Base-by-base conservation (phyloP, 2,888 invertebrate species). In the Amorpha juglandis region DNA sequence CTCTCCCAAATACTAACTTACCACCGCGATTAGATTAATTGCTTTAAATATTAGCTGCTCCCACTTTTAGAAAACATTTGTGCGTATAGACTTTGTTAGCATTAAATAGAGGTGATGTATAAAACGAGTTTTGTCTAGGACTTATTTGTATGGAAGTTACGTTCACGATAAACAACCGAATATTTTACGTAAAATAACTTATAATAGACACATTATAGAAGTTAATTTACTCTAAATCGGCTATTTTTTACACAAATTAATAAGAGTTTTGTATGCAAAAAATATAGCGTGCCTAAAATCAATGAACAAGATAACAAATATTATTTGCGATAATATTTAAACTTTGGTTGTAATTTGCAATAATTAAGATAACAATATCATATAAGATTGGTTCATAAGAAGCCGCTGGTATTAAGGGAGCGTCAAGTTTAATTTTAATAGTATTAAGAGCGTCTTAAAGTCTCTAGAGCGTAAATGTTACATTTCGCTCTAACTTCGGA, bases 21-120 rank as follows among this genome's bases (percentile, higher is more conserved):
- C 80, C 81, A 75, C 78, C 76, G 73, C 74, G 78, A 80, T 79
- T 80, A 80, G 78, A 84, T 83, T 78, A 81, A 84, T 78, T 76
- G 74, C 72, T 63, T 66, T 70, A 65, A 47, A 62, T 63, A 66
- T 66, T 63, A 66, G 65, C 66, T 19, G 53, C 45, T n/a, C 35
- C 42, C 52, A 42, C 16, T 35, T 48, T 9, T 27, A 3, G 42
- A 27, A 27, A 48, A 63, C n/a, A n/a, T 48, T 47, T 38, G 38
- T 55, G 16, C 35, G n/a, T 45, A 45, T 45, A 42, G 42, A 45
- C 45, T 45, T 45, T 35, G 35, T 7, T 7, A 45, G 45, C 14
- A 12, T 45, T 45, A 45, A 45, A 1, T 45, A 14, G 45, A 14
- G 38, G 9, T 38, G 7, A 38, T 38, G 9, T 9, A 9, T 38